Evolutionary conservation across 2,797 vertebrate species (phyloP).

Genomic region (Pipistrellus kuhlii): DNA sequence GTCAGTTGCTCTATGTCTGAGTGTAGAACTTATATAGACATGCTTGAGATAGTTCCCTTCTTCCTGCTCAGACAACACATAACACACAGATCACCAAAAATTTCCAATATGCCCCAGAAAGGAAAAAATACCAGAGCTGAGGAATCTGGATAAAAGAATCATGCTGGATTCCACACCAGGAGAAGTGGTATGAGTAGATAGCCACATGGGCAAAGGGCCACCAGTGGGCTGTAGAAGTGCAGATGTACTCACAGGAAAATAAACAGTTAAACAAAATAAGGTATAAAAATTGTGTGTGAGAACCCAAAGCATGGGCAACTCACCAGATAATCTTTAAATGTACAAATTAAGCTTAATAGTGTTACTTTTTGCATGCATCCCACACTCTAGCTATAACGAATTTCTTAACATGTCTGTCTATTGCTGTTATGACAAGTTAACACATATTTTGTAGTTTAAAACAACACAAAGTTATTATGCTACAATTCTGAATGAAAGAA

Average conservation of each 20-base stretch:
- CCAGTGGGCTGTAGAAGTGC: background rate
- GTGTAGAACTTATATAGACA: background rate
- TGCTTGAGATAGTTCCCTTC: background rate
- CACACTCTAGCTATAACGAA: background rate
- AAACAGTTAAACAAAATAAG: background rate
- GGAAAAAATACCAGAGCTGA: background rate
- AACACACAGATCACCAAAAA: background rate
- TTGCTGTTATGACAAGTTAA: background rate
- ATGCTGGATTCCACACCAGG: accelerated
- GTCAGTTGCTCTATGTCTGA: background rate
- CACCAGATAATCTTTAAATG: background rate
- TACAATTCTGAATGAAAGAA: background rate
- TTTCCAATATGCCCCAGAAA: accelerated
- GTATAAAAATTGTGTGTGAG: background rate
- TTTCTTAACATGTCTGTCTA: background rate
- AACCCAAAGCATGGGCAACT: background rate
- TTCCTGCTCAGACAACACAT: background rate
- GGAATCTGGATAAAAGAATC: background rate
- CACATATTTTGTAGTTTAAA: background rate
- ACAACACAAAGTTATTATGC: background rate
- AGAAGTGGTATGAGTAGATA: background rate
- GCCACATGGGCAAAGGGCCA: accelerated
- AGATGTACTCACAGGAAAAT: background rate
- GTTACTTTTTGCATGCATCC: background rate
- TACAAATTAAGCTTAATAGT: background rate